Conservation (phyloP, 2,113 vertebrate species). For the Nycticryphes semicollaris region DNA sequence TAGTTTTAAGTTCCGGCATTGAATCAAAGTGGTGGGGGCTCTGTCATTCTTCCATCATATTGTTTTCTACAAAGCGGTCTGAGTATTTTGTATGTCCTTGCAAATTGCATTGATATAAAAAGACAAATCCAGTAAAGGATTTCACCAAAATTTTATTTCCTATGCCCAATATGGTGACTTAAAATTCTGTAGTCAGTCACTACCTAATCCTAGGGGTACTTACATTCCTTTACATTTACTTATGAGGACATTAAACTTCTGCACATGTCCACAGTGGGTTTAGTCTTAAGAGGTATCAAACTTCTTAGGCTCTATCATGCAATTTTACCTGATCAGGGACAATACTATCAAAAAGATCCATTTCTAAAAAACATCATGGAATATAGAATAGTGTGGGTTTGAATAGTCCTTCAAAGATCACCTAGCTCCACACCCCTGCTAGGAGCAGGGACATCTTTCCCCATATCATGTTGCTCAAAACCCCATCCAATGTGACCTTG, state of each 20-base stretch:
- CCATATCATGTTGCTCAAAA: not conserved
- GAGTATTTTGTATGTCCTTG: not conserved
- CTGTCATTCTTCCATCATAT: not conserved
- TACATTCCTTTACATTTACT: not conserved
- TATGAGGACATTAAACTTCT: not conserved
- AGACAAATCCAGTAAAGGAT: not conserved
- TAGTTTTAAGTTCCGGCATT: not conserved
- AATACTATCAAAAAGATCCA: fast-evolving
- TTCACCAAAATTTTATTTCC: not conserved
- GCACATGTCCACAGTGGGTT: not conserved
- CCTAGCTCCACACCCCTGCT: fast-evolving
- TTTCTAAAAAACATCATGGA: not conserved
- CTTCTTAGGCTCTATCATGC: not conserved
- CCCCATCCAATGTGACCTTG: fast-evolving
- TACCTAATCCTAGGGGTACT: not conserved
- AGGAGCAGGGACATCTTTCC: not conserved
- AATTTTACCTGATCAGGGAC: not conserved
- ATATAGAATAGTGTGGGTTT: not conserved
- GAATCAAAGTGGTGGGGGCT: not conserved
- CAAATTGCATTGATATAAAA: not conserved
- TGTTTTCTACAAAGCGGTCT: not conserved
- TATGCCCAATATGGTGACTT: not conserved
- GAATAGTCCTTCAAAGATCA: not conserved
- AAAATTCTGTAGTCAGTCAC: not conserved
- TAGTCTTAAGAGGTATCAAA: not conserved